phyloP scores from a whole-genome alignment of 1,140 invertebrate genomes.

The Lamellibrachia luymesi region DNA sequence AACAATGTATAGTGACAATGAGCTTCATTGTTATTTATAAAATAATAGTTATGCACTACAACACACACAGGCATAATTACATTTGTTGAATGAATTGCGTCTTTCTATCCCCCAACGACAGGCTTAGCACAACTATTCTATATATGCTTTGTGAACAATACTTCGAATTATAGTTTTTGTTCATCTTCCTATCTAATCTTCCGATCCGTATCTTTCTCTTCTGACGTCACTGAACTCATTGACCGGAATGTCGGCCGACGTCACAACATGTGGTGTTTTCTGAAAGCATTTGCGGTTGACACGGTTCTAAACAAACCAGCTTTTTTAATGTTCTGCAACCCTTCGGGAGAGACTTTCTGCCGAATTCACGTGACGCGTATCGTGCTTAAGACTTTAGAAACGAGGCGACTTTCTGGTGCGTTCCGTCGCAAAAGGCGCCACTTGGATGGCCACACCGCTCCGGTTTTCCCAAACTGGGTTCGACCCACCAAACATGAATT shows the following conservation, averaged over 20 bases:
- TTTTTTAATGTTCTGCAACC: background rate
- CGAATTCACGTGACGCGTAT: background rate
- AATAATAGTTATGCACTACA: background rate
- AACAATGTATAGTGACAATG: background rate
- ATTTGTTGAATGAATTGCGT: background rate
- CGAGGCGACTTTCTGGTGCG: background rate
- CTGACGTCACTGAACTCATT: background rate
- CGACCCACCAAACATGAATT: background rate
- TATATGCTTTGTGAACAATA: background rate
- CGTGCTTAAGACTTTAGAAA: background rate
- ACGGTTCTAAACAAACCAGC: background rate
- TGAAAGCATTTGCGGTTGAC: background rate
- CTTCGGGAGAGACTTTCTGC: background rate
- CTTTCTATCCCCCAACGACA: background rate
- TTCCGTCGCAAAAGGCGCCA: background rate
- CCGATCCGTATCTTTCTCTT: background rate
- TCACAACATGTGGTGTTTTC: background rate
- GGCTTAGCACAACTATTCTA: background rate
- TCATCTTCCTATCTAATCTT: background rate
- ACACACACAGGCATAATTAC: background rate
- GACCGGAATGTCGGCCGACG: background rate
- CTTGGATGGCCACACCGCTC: background rate
- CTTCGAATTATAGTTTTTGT: background rate
- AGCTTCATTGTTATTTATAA: background rate
- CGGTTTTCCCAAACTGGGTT: background rate